These are phyloP conservation scores for Sclerurus mexicanus DNA, from an alignment of 2,113 vertebrate genomes.

Conservation along the genomic window DNA sequence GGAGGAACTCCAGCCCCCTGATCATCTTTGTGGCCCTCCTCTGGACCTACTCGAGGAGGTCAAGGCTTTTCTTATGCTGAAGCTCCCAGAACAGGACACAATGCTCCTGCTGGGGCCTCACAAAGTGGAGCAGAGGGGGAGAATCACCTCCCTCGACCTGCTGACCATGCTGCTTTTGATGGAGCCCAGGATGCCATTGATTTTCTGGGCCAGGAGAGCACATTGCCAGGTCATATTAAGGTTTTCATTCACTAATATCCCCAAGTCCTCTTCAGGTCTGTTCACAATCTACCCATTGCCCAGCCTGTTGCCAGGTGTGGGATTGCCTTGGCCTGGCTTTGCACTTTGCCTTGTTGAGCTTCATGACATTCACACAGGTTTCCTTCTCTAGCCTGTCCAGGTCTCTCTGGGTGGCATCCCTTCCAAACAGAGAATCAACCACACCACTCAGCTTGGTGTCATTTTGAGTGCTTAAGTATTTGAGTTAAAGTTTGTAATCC, in stretches of 20 bases:
- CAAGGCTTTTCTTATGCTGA: fast-evolving
- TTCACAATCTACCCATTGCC: fast-evolving
- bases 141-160: neutral
- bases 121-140: fast-evolving
- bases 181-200: neutral
- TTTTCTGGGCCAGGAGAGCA: neutral
- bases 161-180: fast-evolving
- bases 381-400: neutral
- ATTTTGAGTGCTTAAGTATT: neutral
- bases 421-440: neutral
- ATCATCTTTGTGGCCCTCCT: neutral
- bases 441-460: too few relatives aligned
- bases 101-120: neutral
- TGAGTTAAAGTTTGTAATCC: neutral
- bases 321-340: neutral
- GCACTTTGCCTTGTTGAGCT: neutral
- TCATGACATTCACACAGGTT: neutral
- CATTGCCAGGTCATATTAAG: fast-evolving
- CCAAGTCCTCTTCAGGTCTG: neutral
- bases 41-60: fast-evolving
- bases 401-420: neutral
- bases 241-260: neutral
- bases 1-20: neutral
- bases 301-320: neutral
- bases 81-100: fast-evolving